Base-by-base conservation (phyloP, 2,113 vertebrate genomes). In the Megaceryle maxima region DNA sequence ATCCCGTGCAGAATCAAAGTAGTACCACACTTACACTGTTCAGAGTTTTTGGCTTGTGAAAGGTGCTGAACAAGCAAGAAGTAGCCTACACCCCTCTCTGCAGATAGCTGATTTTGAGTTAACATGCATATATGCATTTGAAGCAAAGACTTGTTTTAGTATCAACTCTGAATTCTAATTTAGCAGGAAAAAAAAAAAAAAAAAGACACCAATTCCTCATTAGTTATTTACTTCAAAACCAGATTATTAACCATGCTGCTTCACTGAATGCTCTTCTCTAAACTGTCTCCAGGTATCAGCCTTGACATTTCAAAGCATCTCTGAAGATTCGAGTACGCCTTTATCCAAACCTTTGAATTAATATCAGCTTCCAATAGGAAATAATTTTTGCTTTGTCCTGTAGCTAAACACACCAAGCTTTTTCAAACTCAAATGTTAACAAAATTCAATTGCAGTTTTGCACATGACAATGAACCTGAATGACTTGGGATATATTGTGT, bases 141-240 rank as follows among this genome's bases (percentile, higher is more conserved):
- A 77, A 87, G 31, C 29, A 53, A 68, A 53, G n/a, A 55, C 63
- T 55, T 59, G 18, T 33, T 85, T 3, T 66, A 3, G 2, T 37
- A 87, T 37, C 64, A 83, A 77, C n/a, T 13, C 70, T 35, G 59
- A 83, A 70, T 83, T 80, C 41, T 63, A 76, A 90, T 75, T 57
- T 29, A 85, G 8, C 41, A 90, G 6, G 6, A 24, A 41, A 57
- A 85, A 85, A 77, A 35, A 35, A 8, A 22, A 46, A 59, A 82
- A 90, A 70, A 25, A 31, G 4, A 33, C 11, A 67, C 44, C 17
- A 67, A 75, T 37, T 55, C 8, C 4, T 17, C 17, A 41, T 39
- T 37, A 83, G 35, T 64, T 82, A 57, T 14, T 87, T 22, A 13
- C 12, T 74, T 80, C 55, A 80, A 78, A 89, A 90, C 2, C 5